A percentile compares a stretch with the other conserved stretches of the same genome.
These are phyloP conservation scores for Perccottus glenii DNA, from an alignment of 2,113 vertebrate genomes.

Conservation along the genomic window DNA sequence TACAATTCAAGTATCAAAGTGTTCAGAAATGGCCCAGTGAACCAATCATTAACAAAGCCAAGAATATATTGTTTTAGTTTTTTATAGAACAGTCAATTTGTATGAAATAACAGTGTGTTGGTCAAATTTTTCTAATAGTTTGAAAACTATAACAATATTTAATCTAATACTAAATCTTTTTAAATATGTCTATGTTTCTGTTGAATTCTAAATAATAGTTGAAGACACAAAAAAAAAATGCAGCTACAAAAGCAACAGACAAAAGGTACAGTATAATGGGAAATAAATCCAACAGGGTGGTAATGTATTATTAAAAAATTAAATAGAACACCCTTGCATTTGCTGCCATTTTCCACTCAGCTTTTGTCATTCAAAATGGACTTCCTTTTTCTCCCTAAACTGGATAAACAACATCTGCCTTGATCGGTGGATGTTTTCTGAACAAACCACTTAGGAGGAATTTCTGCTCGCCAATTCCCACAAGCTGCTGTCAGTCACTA, in stretches of 20 bases:
- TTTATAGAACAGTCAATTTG: neutral
- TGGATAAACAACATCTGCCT: constrained; percentile 84
- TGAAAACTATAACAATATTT: neutral
- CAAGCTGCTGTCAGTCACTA: constrained; percentile 84
- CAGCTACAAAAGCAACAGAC: constrained; percentile 20
- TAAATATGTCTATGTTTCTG: neutral
- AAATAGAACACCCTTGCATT: constrained; percentile 35
- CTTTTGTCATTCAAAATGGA: constrained; percentile 70
- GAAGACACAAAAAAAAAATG: neutral
- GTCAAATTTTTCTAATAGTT: too few species aligned
- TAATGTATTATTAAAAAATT: constrained; percentile 36
- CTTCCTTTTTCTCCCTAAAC: constrained; percentile 68
- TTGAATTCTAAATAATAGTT: neutral
- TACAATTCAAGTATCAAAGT: neutral
- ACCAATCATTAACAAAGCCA: neutral
- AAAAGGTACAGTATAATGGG: constrained; percentile 6
- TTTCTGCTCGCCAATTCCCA: constrained; percentile 82
- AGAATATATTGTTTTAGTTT: neutral
- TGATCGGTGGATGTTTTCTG: constrained; percentile 81
- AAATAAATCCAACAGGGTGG: constrained; percentile 11
- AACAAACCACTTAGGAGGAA: constrained; percentile 83
- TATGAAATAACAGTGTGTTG: too few species aligned
- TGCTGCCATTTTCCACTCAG: constrained; percentile 43
- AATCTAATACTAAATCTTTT: neutral
- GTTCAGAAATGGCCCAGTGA: neutral